These are phyloP conservation scores for Megalonaias nervosa DNA, from an alignment of 1,140 invertebrate genomes.

Conservation along the genomic window DNA sequence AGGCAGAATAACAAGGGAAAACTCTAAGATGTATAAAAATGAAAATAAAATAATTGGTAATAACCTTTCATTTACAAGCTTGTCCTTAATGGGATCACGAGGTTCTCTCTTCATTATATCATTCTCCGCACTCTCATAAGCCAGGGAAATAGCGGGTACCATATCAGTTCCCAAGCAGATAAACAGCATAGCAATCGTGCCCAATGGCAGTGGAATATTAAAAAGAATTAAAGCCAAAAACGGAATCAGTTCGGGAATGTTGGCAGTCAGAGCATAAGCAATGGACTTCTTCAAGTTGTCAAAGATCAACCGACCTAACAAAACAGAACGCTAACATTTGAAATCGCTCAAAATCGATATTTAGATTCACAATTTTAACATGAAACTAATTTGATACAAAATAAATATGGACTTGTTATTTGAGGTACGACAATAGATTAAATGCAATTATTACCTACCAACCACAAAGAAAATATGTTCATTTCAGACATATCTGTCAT, in stretches of 20 bases:
- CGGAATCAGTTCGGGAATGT: slow-evolving; percentile 99
- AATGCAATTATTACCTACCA: no score
- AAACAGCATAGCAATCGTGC: slow-evolving; percentile 99
- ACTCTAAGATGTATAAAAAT: no score
- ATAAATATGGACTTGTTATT: no score
- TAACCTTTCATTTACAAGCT: slow-evolving; percentile 92
- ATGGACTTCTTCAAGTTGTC: slow-evolving; percentile 99
- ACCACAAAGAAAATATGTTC: no score
- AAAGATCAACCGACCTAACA: slow-evolving; percentile 90
- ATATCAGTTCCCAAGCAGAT: slow-evolving; percentile 99
- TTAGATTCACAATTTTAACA: no score
- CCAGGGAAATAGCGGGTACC: slow-evolving; percentile 98
- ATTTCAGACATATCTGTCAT: no score
- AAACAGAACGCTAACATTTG: slow-evolving; percentile 13
- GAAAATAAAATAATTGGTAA: not conserved
- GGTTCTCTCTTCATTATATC: slow-evolving; percentile 99
- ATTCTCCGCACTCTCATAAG: slow-evolving; percentile 95
- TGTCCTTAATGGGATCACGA: slow-evolving; percentile 92
- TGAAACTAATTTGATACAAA: no score
- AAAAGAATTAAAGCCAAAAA: slow-evolving; percentile 98
- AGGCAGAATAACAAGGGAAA: no score
- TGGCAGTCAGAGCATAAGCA: slow-evolving; percentile 98
- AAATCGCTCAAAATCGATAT: not conserved
- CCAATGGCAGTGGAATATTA: slow-evolving; percentile 97
- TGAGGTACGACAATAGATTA: no score